A percentile compares a stretch with the other conserved stretches of the same genome.
Evolutionary conservation across 30 jellyfish, hydroid and myxozoan genomes (phyloP).

Genomic region (Phacellophora camtschatica): DNA sequence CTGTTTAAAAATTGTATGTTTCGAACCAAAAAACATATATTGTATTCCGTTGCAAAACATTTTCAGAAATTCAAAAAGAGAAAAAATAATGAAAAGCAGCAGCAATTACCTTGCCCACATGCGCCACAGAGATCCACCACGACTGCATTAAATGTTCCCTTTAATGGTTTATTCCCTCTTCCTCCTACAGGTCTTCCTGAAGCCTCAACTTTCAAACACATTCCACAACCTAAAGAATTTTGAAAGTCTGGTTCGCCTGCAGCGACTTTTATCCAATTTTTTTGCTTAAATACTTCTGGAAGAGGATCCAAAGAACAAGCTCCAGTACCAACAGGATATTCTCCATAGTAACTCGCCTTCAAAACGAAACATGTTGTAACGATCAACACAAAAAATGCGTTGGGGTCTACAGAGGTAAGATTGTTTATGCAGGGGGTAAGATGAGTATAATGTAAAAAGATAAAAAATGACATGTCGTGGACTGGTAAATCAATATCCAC

Average conservation of each 20-base stretch:
- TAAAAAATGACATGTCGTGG: too few species aligned
- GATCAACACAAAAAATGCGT: too few species aligned
- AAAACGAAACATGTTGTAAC: too few species aligned
- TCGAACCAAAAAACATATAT: too few species aligned
- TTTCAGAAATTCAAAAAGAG: neutral
- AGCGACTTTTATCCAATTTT: slow-evolving; percentile 85
- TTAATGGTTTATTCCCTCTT: slow-evolving; percentile 34
- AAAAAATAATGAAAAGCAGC: neutral
- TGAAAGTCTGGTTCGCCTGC: slow-evolving; percentile 74
- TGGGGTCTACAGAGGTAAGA: too few species aligned
- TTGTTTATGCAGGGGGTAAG: too few species aligned
- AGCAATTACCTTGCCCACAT: slow-evolving; percentile 58
- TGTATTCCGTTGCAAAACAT: neutral
- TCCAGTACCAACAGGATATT: slow-evolving; percentile 78
- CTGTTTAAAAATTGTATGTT: too few species aligned
- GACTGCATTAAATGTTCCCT: slow-evolving; percentile 64
- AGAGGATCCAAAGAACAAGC: slow-evolving; percentile 75
- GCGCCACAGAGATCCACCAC: slow-evolving; percentile 74
- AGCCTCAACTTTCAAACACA: slow-evolving; percentile 67
- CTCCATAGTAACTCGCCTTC: slow-evolving; percentile 74
- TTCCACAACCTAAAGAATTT: slow-evolving; percentile 61
- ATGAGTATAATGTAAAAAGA: too few species aligned
- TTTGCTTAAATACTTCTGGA: slow-evolving; percentile 56
- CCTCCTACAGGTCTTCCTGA: slow-evolving; percentile 67
- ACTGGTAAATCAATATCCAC: too few species aligned